Conservation (phyloP, 1,140 invertebrate genomes). For the Drosophila trapezifrons region DNA sequence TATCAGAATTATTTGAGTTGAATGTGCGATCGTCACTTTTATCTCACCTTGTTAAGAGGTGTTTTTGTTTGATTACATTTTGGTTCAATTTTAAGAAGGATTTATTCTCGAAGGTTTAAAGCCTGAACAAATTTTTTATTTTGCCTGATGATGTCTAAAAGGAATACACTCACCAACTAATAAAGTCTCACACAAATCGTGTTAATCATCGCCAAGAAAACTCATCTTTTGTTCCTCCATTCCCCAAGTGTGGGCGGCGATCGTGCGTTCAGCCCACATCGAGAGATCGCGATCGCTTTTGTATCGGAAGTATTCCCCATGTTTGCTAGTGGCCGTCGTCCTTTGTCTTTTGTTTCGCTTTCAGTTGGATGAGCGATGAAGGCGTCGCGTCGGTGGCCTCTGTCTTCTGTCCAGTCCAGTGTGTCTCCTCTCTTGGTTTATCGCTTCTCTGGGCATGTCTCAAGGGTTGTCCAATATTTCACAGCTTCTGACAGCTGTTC, state of each 20-base stretch:
- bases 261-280: constrained; percentile 2
- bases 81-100: neutral
- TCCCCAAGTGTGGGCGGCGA: constrained; percentile 21
- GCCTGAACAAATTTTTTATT: neutral
- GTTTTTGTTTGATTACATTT: no score
- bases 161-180: neutral
- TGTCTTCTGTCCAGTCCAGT: constrained; percentile 13
- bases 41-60: no score
- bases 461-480: constrained; percentile 46
- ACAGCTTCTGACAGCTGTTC: constrained; percentile 36
- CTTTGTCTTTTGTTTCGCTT: constrained; percentile 30
- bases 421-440: constrained; percentile 21
- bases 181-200: constrained; percentile 9
- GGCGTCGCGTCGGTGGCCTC: constrained; percentile 19
- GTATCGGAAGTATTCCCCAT: constrained; percentile 41
- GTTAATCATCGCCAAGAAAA: constrained; percentile 14
- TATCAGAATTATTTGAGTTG: no score
- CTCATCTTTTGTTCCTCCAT: constrained; percentile 12
- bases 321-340: constrained; percentile 20
- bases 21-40: no score
- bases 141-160: neutral
- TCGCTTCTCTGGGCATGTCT: constrained; percentile 19
- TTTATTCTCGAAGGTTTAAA: neutral
- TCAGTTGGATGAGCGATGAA: constrained; percentile 36
- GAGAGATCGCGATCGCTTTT: constrained; percentile 22